Evolutionary conservation across 2,113 vertebrate species (phyloP), one percentile per base, ranked within the genome.

Genomic region (Passer domesticus): DNA sequence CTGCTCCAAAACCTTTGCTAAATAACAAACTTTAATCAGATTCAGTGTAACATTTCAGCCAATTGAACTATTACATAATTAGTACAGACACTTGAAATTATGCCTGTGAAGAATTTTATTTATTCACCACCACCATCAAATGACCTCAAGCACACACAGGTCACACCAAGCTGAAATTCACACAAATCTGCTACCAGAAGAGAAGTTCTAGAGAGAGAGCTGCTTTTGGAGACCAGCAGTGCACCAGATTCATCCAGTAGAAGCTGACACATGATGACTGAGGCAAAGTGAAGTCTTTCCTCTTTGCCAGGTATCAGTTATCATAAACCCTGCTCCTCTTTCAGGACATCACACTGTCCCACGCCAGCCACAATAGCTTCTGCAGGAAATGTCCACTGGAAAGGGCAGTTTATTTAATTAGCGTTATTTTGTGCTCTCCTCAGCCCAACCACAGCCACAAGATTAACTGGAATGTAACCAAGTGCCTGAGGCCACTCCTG

Each of bases 191-290:
- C 25, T 35, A 31, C 77, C 35, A 35, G 56, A 1, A 81, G 23
- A 43, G 17, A 47, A 41, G 15, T 14, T 63, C 60, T 59, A n/a
- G 49, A 52, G 22, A 50, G 35, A 11, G 22, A 41, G 41, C 18
- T 70, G 55, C 10, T 50, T 63, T 33, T 12, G 13, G 55, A 77
- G 58, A 83, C 35, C 33, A 56, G 9, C 28, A 22, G 17, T 15
- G 27, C 41, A 41, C 13, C 0, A 30, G 25, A 35, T 35, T 35
- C 14, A 55, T 6, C 10, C 6, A 39, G 28, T 8, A 78, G 76
- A 73, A 87, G 43, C 11, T 53, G 43, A 27, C 3, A 5, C 24
- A 46, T 0, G 1, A 28, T 4, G 10, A 18, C 5, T 0, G 5
- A 67, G 27, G 30, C 37, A 52, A 37, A 82, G 21, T 3, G 1